Evolutionary conservation across 2,888 invertebrate species (phyloP).

Genomic region (Erebia palarica): DNA sequence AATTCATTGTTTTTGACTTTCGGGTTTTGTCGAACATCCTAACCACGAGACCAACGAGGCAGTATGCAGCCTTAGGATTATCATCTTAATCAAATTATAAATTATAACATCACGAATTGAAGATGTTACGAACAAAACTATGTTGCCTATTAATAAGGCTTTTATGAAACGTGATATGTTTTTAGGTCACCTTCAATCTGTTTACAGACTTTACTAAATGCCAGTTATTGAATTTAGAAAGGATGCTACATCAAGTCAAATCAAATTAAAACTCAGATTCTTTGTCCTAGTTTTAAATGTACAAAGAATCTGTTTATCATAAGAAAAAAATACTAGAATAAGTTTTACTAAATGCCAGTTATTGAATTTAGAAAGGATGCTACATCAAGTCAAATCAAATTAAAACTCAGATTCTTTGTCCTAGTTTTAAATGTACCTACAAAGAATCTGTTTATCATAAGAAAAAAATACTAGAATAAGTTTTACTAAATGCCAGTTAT

Average conservation of each 20-base stretch:
- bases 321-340: too few species aligned
- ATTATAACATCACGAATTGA: neutral
- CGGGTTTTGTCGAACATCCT: too few species aligned
- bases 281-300: neutral
- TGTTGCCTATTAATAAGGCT: conserved; percentile 5
- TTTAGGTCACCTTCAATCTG: conserved; percentile 31
- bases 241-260: neutral
- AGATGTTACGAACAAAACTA: neutral
- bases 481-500: conserved; percentile 15
- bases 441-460: too few species aligned
- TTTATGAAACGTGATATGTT: conserved; percentile 29
- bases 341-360: conserved; percentile 16
- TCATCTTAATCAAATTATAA: too few species aligned
- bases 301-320: too few species aligned
- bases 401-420: neutral
- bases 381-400: neutral
- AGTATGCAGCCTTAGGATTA: too few species aligned
- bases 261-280: neutral
- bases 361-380: conserved; percentile 24
- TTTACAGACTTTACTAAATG: conserved; percentile 7
- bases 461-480: too few species aligned
- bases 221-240: conserved; percentile 23
- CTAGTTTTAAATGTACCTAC: neutral
- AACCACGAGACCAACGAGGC: too few species aligned
- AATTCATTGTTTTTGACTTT: too few species aligned